Base-by-base conservation (phyloP, 2,113 vertebrate genomes). In the Hystrix brachyura region DNA sequence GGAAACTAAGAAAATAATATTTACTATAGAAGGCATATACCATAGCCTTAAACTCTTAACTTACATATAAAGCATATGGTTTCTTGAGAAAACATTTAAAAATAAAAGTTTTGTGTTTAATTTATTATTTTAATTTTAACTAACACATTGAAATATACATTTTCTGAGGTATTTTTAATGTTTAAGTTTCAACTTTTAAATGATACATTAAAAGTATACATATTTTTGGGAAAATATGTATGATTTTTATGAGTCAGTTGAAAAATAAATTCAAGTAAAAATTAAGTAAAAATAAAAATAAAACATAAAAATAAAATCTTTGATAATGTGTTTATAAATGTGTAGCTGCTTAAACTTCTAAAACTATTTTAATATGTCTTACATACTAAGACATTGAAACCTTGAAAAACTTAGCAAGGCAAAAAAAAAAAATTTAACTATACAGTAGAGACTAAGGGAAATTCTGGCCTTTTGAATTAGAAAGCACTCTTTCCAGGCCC, bases 1-100 rank as follows among this genome's bases (percentile, higher is more conserved):
- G 7, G 27, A 87, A 82, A 69, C 82, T 69, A 96, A 89, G 55
- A 62, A 95, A 76, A 87, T 53, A 87, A 25, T 87, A 64, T 25
- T 74, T 72, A 46, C 76, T 84, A 65, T 86, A 94, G 17, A 74
- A 93, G 19, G 48, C 17, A 51, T 43, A 84, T 90, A 51, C 13
- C 29, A 8, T 71, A 51, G 0, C 27, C 48, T 96, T 92, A 81
- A 96, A 90, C 74, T 59, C 9, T 62, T 72, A 25, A 21, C 46
- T n/a, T 90, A n/a, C 3, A 25, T 17, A 69, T 3, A 85, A 62
- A 7, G 38, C 13, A 29, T 29, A 59, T 46, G 38, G 19, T 67
- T 21, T 72, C 23, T 87, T 65, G 17, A 27, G 14, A 76, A 92
- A 90, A 84, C 9, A 95, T 46, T 87, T 21, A 27, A 79, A 87